These are phyloP conservation scores for Trachymyrmex septentrionalis DNA, from an alignment of 1,140 invertebrate genomes.

Conservation along the genomic window DNA sequence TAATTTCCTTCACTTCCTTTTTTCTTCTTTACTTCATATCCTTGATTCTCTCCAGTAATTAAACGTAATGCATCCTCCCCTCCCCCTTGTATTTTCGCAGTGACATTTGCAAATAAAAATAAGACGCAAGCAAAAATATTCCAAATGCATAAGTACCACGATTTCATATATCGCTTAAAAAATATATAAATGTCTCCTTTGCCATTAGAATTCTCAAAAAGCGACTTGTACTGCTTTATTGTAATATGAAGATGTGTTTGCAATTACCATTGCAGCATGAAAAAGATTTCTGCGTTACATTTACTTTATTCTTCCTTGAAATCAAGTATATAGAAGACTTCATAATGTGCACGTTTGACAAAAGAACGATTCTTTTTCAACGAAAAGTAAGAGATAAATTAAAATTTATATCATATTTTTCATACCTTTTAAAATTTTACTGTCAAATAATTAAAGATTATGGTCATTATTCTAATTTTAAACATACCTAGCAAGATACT, in stretches of 20 bases:
- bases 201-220: neutral
- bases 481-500: neutral
- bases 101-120: constrained; percentile 2
- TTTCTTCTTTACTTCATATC: neutral
- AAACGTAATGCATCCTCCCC: neutral
- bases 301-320: neutral
- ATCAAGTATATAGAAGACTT: neutral
- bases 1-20: neutral
- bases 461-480: neutral
- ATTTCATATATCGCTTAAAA: neutral
- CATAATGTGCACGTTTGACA: neutral
- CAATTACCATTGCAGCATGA: neutral
- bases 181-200: neutral
- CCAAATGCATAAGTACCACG: neutral
- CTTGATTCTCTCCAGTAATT: neutral
- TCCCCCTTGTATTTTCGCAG: neutral
- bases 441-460: neutral
- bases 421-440: neutral
- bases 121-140: constrained; percentile 4
- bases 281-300: constrained; percentile 7
- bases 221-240: neutral
- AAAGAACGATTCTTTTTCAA: neutral
- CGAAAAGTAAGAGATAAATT: neutral
- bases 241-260: neutral
- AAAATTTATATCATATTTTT: neutral